Evolutionary conservation across 2,797 vertebrate genomes (phyloP), one percentile per base, ranked within the genome.

Genomic region (Smutsia temminckii): DNA sequence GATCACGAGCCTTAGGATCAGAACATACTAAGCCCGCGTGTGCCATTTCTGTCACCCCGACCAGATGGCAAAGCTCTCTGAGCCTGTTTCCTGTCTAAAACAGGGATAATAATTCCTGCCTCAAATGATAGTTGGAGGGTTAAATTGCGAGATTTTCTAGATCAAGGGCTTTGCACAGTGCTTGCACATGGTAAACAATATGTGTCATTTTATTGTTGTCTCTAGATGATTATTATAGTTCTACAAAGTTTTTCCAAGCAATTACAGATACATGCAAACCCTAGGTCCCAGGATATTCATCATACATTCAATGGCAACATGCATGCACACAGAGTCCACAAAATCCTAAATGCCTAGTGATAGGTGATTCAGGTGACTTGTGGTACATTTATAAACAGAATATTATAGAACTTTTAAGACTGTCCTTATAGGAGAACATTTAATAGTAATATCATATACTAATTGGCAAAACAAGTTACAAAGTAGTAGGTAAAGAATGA

Each of bases 381-480:
- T 3, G 53, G 51, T n/a, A 61, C 3, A 34, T 84, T 79, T 46
- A 74, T 53, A 49, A 49, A 46, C 42, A 34, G 75, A 74, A 32
- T 66, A 55, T 23, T 51, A 57, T 13, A 21, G 25, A 57, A 42
- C 25, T 17, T 71, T 59, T 57, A 32, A 32, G 63, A 64, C 34
- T 37, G n/a, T 61, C 71, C 59, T 61, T 80, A 8, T 6, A 83
- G 53, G 42, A 90, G 53, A 59, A 66, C 23, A 55, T 37, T 66
- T 61, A 66, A 79, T 18, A 89, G 20, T 12, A 80, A 71, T 10
- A 69, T 53, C 32, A 27, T 4, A 46, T 42, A 55, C 18, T 84
- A 79, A 42, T 4, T 55, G 34, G 85, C 20, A 88, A 93, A 96
- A 68, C 8, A 89, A 77, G 74, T 23, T 57, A 89, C 25, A 86